A percentile compares a stretch with the other conserved stretches of the same genome.
phyloP scores from a whole-genome alignment of 2,888 invertebrate species.

The Dioctria rufipes region DNA sequence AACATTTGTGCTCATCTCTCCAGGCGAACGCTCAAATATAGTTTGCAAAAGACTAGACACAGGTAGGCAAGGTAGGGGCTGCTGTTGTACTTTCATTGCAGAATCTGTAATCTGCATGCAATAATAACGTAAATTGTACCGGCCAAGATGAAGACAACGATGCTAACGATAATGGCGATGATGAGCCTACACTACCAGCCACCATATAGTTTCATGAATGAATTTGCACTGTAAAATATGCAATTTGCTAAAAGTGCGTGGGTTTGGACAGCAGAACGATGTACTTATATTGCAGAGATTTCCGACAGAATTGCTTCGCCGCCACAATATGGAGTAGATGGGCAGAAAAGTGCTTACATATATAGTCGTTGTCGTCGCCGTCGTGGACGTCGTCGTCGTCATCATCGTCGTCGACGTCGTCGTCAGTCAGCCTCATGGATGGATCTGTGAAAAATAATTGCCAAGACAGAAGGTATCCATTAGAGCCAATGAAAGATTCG shows the following conservation, averaged over 20 bases:
- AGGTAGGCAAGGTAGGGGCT: slow-evolving; percentile 31
- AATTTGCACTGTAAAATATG: slow-evolving; percentile 44
- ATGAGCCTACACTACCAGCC: slow-evolving; percentile 38
- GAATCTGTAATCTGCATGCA: slow-evolving; percentile 22
- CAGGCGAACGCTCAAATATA: slow-evolving; percentile 27
- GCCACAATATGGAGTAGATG: background rate
- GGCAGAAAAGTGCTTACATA: background rate
- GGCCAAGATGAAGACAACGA: slow-evolving; percentile 37
- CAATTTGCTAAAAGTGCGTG: slow-evolving; percentile 51
- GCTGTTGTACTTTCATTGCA: background rate
- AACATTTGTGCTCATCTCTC: background rate
- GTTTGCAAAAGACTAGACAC: slow-evolving; percentile 7
- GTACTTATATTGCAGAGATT: background rate
- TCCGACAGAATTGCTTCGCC: background rate
- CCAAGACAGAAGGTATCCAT: slow-evolving; percentile 41
- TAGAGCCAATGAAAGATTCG: slow-evolving; percentile 22
- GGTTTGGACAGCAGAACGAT: slow-evolving; percentile 25
- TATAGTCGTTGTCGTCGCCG: no score
- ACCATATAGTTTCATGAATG: slow-evolving; percentile 43
- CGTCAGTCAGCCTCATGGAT: background rate
- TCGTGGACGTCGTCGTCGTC: no score
- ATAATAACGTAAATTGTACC: slow-evolving; percentile 48
- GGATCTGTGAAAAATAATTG: slow-evolving; percentile 42
- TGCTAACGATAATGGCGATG: slow-evolving; percentile 53
- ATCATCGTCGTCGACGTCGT: no score